These are phyloP conservation scores for Anthopleura xanthogrammica DNA, from an alignment of 92 coral and sea anemone genomes.

Conservation along the genomic window DNA sequence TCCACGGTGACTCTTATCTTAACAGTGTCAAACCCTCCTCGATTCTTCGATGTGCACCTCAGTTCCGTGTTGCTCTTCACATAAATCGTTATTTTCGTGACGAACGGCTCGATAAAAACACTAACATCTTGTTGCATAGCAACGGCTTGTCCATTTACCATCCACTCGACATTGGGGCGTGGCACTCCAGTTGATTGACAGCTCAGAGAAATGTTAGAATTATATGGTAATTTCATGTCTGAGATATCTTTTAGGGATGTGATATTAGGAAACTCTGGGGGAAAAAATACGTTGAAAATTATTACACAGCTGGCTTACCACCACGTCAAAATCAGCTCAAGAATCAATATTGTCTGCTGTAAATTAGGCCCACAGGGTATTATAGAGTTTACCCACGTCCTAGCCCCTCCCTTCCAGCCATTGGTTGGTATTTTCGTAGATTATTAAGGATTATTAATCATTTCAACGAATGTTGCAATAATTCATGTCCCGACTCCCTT, in stretches of 20 bases:
- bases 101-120: conserved; percentile 29
- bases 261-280: conserved; percentile 29
- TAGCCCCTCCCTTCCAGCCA: too few relatives aligned
- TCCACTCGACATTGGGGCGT: conserved; percentile 44
- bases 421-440: too few relatives aligned
- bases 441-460: too few relatives aligned
- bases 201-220: conserved; percentile 10
- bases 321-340: too few relatives aligned
- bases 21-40: conserved; percentile 40
- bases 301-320: neutral
- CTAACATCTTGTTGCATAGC: conserved; percentile 8
- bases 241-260: neutral
- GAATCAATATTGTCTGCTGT: too few relatives aligned
- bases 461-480: too few relatives aligned
- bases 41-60: conserved; percentile 42
- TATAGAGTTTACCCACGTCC: too few relatives aligned
- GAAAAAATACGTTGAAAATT: neutral
- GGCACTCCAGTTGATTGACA: conserved; percentile 61
- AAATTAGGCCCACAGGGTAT: too few relatives aligned
- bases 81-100: conserved; percentile 38
- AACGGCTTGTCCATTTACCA: conserved; percentile 32
- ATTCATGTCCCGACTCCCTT: too few relatives aligned
- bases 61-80: conserved; percentile 46
- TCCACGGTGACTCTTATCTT: conserved; percentile 32
- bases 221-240: conserved; percentile 5